A percentile compares a stretch with the other conserved stretches of the same genome.
phyloP scores from a whole-genome alignment of 2,888 invertebrate species.

The Dicyrtoma fusca region DNA sequence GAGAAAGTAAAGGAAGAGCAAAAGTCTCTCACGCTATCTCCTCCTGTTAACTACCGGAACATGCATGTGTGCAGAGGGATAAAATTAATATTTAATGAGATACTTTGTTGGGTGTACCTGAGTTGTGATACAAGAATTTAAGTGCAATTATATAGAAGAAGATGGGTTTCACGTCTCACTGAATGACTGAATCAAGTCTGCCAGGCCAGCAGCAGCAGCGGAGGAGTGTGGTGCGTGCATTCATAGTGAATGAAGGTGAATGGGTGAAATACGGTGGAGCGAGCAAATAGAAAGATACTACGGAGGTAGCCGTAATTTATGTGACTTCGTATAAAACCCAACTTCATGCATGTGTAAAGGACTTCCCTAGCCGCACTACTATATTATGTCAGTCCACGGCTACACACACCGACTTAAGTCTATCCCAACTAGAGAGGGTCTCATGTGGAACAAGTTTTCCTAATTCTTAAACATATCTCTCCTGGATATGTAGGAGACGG shows the following conservation, averaged over 20 bases:
- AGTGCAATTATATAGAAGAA: slow-evolving; percentile 29
- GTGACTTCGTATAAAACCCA: not conserved
- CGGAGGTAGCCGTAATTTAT: slow-evolving; percentile 1
- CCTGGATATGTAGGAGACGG: not conserved
- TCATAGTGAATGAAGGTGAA: not conserved
- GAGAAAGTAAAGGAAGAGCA: slow-evolving; percentile 1
- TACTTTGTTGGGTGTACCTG: slow-evolving; percentile 23
- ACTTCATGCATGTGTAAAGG: not conserved
- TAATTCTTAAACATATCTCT: too few species aligned
- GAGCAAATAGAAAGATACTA: not conserved
- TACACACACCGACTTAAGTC: too few species aligned
- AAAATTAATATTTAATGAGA: slow-evolving; percentile 31
- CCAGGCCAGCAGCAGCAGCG: too few species aligned
- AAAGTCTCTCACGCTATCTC: slow-evolving; percentile 16
- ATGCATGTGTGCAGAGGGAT: slow-evolving; percentile 4
- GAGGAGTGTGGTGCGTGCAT: too few species aligned
- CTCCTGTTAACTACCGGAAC: slow-evolving; percentile 7
- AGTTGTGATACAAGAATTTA: slow-evolving; percentile 29
- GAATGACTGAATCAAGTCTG: slow-evolving; percentile 18
- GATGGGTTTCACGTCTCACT: slow-evolving; percentile 23
- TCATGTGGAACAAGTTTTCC: too few species aligned
- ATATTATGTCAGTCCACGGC: too few species aligned
- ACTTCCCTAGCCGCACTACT: too few species aligned
- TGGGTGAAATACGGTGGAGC: not conserved
- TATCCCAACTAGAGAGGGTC: too few species aligned